Percentiles rank a stretch among this genome's conserved stretches.
These are phyloP conservation scores for Campoplex capitator DNA, from an alignment of 2,888 invertebrate species.

Conservation along the genomic window DNA sequence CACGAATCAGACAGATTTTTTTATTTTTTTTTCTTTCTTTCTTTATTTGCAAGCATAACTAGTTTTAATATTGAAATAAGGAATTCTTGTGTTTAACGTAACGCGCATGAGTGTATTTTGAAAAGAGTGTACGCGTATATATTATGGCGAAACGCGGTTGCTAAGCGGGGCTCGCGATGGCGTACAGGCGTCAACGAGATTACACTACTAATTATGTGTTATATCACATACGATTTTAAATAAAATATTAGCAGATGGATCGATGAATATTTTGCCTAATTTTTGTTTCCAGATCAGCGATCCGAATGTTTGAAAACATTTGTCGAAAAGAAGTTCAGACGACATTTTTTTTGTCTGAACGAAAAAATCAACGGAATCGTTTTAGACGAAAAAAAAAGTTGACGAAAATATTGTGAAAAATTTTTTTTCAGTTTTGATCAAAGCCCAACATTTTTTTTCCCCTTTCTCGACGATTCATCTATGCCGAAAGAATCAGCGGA, in stretches of 20 bases:
- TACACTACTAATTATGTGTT: slow-evolving; percentile 55
- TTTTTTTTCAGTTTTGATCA: background rate
- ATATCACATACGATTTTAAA: slow-evolving; percentile 19
- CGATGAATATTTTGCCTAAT: background rate
- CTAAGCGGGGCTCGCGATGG: slow-evolving; percentile 41
- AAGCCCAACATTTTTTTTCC: background rate
- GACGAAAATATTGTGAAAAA: too few relatives aligned
- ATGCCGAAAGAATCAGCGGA: background rate
- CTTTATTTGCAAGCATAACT: slow-evolving; percentile 7
- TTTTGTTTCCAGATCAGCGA: background rate
- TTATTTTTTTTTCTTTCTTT: background rate
- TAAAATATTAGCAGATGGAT: background rate
- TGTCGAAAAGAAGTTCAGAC: background rate
- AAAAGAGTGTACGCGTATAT: background rate
- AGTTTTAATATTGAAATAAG: slow-evolving; percentile 56
- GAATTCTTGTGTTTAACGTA: background rate
- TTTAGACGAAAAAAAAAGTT: too few relatives aligned
- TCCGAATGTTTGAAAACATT: background rate
- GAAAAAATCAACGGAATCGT: background rate
- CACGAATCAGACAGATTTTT: slow-evolving; percentile 19
- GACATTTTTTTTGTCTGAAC: background rate
- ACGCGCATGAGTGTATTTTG: background rate
- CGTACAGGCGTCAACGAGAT: slow-evolving; percentile 35
- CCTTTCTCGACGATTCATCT: background rate
- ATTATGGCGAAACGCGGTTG: slow-evolving; percentile 44